A percentile compares a stretch with the other conserved stretches of the same genome.
These are phyloP conservation scores for Tachysurus fulvidraco DNA, from an alignment of 2,113 vertebrate species.

Conservation along the genomic window DNA sequence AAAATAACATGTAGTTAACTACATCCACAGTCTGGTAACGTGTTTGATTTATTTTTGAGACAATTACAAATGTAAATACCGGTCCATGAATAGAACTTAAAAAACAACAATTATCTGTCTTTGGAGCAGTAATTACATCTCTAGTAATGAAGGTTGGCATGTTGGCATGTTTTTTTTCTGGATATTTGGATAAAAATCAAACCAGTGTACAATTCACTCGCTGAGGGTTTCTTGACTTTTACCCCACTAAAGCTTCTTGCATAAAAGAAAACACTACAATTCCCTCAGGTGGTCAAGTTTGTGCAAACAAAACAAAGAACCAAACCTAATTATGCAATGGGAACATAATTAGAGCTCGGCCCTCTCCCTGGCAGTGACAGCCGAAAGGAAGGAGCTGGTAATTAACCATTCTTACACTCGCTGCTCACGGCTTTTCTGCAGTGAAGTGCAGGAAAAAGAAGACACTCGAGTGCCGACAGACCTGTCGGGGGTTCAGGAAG, in stretches of 20 bases:
- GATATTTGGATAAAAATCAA: not conserved
- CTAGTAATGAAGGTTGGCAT: not conserved
- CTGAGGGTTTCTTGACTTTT: not conserved
- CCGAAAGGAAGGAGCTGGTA: conserved; percentile 43
- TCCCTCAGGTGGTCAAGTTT: conserved; percentile 24
- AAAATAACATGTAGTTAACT: not conserved
- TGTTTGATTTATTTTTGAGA: conserved; percentile 9
- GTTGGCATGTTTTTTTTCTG: not conserved
- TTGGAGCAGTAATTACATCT: not conserved
- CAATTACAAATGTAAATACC: conserved; percentile 24
- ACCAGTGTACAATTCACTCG: not conserved
- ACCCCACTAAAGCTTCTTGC: not conserved
- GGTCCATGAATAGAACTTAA: not conserved
- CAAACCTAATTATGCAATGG: conserved; percentile 31
- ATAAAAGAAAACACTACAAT: conserved; percentile 13
- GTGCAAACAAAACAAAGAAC: conserved; percentile 7
- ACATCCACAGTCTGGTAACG: not conserved
- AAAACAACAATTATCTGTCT: conserved; percentile 14
- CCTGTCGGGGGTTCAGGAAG: conserved; percentile 12
- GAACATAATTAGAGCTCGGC: conserved; percentile 41
- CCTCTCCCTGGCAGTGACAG: conserved; percentile 37
- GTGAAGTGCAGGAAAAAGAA: conserved; percentile 23
- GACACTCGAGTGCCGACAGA: conserved; percentile 8
- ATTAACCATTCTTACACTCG: conserved; percentile 40
- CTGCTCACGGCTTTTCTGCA: conserved; percentile 2